Evolutionary conservation across 2,797 vertebrate genomes (phyloP).

Genomic region (Apodemus agrarius): DNA sequence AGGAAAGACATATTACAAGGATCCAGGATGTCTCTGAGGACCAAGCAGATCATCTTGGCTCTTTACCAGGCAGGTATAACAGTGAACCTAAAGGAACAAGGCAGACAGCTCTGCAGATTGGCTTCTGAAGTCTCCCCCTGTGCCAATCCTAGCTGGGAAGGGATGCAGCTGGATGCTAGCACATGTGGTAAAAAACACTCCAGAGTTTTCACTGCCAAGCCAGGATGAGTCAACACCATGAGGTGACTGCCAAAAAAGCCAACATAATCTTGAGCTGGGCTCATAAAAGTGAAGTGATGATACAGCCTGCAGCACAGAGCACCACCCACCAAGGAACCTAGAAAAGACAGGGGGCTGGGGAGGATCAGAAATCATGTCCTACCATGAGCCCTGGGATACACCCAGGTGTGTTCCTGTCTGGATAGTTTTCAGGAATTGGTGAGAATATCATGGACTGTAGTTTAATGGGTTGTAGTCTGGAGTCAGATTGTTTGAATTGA

Average conservation of each 20-base stretch:
- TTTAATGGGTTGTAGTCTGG: background rate
- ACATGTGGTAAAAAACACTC: conserved; percentile 14
- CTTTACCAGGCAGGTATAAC: background rate
- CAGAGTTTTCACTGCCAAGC: conserved; percentile 25
- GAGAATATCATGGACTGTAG: background rate
- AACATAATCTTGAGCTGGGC: background rate
- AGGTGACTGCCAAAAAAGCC: conserved; percentile 31
- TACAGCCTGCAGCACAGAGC: background rate
- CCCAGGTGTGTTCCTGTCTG: background rate
- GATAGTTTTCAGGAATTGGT: background rate
- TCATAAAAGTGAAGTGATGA: background rate
- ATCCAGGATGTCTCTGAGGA: background rate
- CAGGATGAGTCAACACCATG: conserved; percentile 57
- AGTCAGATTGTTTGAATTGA: background rate
- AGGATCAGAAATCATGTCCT: background rate
- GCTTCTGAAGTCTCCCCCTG: background rate
- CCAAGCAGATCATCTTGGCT: background rate
- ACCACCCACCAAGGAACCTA: background rate
- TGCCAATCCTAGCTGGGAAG: background rate
- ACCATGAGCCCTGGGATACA: background rate
- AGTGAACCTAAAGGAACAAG: background rate
- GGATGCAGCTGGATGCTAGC: background rate
- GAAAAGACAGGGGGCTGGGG: background rate
- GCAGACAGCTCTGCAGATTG: background rate
- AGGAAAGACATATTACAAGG: background rate